phyloP scores from a whole-genome alignment of 2,888 invertebrate genomes.

The Resseliella maxima region DNA sequence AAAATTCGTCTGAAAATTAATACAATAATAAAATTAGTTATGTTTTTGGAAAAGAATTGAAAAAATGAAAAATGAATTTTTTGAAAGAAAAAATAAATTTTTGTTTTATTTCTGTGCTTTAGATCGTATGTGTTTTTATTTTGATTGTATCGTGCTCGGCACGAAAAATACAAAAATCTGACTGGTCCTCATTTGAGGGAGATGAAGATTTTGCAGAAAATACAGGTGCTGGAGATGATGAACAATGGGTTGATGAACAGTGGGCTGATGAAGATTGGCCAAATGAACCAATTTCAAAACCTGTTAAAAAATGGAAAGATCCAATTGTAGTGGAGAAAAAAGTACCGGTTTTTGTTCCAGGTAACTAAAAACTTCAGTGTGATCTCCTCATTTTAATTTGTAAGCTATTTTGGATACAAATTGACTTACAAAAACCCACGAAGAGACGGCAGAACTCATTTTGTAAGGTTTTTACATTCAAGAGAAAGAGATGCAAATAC shows the following conservation, averaged over 20 bases:
- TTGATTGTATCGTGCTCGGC: neutral
- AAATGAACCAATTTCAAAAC: neutral
- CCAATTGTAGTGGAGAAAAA: neutral
- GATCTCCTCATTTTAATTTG: too few species aligned
- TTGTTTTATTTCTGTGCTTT: neutral
- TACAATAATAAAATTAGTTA: too few species aligned
- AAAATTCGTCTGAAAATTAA: too few species aligned
- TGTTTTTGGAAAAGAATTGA: too few species aligned
- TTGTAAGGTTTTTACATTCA: too few species aligned
- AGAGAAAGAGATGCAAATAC: too few species aligned
- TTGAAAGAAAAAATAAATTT: neutral
- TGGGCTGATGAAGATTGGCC: neutral
- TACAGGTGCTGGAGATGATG: neutral
- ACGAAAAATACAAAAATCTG: neutral
- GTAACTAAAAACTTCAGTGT: neutral
- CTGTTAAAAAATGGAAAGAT: neutral
- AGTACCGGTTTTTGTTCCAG: neutral
- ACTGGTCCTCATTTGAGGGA: neutral
- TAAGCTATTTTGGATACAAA: too few species aligned
- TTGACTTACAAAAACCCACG: too few species aligned
- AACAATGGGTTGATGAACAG: neutral
- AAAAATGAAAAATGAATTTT: too few species aligned
- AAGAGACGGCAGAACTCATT: too few species aligned
- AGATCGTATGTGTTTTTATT: neutral
- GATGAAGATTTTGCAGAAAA: neutral